Evolutionary conservation across 2,113 vertebrate species (phyloP).

Genomic region (Atractosteus spatula): DNA sequence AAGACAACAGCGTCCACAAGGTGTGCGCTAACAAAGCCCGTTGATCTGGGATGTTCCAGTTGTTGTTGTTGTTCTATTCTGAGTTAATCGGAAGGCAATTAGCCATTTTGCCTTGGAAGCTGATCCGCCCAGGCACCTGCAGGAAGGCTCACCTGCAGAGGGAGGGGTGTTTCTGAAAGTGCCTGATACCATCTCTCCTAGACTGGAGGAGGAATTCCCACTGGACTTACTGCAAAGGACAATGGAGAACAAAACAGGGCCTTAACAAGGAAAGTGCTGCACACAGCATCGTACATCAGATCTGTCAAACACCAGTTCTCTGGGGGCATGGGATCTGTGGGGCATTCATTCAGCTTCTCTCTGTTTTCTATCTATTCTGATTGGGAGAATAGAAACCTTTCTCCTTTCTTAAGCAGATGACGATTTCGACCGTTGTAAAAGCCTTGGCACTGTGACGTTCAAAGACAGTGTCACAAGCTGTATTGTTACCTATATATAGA

Average conservation of each 20-base stretch:
- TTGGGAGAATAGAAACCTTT: too few species aligned
- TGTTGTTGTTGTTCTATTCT: not conserved
- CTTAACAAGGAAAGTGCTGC: conserved; percentile 33
- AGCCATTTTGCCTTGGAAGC: conserved; percentile 12
- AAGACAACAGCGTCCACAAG: too few species aligned
- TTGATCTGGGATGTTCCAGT: too few species aligned
- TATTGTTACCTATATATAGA: too few species aligned
- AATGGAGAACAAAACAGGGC: conserved; percentile 23
- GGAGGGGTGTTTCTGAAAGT: conserved; percentile 90
- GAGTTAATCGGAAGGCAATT: conserved; percentile 29
- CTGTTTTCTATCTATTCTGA: too few species aligned
- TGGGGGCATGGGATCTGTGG: not conserved
- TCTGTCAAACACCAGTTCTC: not conserved
- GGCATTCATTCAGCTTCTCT: too few species aligned
- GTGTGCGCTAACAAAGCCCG: too few species aligned
- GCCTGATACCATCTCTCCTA: conserved; percentile 95
- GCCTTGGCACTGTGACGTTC: too few species aligned
- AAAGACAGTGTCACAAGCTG: too few species aligned
- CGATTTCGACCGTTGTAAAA: too few species aligned
- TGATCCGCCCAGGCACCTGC: conserved; percentile 30
- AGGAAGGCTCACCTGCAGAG: conserved; percentile 74
- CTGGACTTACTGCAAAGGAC: conserved; percentile 79
- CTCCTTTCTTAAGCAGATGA: too few species aligned
- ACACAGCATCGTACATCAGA: conserved; percentile 6
- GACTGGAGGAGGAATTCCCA: conserved; percentile 94